These are phyloP conservation scores for Dynastes tityus DNA, from an alignment of 2,888 invertebrate species.

Conservation along the genomic window DNA sequence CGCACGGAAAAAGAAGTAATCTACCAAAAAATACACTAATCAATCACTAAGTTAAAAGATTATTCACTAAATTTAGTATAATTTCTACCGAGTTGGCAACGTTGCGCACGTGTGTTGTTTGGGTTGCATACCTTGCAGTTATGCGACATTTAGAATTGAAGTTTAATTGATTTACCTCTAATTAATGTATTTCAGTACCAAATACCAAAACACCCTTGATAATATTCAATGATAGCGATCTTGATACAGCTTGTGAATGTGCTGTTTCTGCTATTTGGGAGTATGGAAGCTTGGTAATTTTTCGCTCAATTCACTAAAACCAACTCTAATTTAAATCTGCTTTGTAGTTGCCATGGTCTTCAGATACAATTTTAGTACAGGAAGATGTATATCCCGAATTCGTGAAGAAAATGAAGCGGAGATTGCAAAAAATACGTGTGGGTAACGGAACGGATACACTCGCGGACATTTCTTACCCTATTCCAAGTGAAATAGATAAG, in stretches of 20 bases:
- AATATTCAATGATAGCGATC: slow-evolving; percentile 73
- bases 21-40: too few relatives aligned
- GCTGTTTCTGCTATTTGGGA: slow-evolving; percentile 73
- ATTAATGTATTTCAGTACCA: slow-evolving; percentile 43
- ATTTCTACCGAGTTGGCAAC: too few relatives aligned
- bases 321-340: not conserved
- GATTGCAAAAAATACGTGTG: slow-evolving; percentile 62
- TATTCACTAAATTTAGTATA: too few relatives aligned
- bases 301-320: not conserved
- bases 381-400: slow-evolving; percentile 71
- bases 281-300: slow-evolving; percentile 72
- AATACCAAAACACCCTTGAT: slow-evolving; percentile 68
- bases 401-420: slow-evolving; percentile 69
- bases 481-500: slow-evolving; percentile 63
- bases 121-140: too few relatives aligned
- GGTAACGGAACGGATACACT: slow-evolving; percentile 70
- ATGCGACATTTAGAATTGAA: too few relatives aligned
- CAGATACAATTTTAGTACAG: slow-evolving; percentile 72
- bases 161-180: too few relatives aligned
- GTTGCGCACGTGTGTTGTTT: too few relatives aligned
- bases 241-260: slow-evolving; percentile 73
- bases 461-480: slow-evolving; percentile 70
- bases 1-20: too few relatives aligned
- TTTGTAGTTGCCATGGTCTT: slow-evolving; percentile 69
- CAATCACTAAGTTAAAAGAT: too few relatives aligned